phyloP scores from a whole-genome alignment of 2,888 invertebrate species.

The Andrena chrysosceles region DNA sequence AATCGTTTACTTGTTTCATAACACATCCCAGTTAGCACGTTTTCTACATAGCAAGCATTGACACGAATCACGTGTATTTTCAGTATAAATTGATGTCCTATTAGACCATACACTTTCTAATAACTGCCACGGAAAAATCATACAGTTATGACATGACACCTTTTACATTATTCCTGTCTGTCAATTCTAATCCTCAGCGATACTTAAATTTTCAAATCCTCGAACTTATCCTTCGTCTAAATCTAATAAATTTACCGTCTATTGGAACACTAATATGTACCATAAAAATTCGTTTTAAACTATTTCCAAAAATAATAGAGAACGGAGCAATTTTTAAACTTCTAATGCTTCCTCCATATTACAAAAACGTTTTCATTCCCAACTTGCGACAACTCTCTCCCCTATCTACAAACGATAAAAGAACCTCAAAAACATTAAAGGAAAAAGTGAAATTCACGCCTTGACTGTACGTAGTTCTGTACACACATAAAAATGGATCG shows the following conservation, averaged over 20 bases:
- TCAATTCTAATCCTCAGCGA: not conserved
- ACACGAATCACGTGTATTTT: conserved; percentile 9
- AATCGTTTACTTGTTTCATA: conserved; percentile 34
- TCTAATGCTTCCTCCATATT: not conserved
- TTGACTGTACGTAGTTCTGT: not conserved
- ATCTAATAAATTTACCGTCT: too few species aligned
- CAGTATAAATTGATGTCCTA: not conserved
- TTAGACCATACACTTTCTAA: not conserved
- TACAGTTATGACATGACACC: not conserved
- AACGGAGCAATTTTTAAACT: too few species aligned
- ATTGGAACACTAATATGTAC: too few species aligned
- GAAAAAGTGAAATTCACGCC: not conserved
- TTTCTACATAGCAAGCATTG: not conserved
- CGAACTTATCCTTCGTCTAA: not conserved
- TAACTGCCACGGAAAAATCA: not conserved
- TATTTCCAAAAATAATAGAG: too few species aligned
- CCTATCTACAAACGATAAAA: not conserved
- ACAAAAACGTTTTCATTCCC: not conserved
- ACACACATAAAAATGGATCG: conserved; percentile 4
- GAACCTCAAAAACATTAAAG: not conserved
- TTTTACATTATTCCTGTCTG: not conserved
- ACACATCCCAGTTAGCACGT: conserved; percentile 22
- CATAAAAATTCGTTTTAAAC: too few species aligned
- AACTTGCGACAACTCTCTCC: not conserved
- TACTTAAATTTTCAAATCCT: not conserved